These are phyloP conservation scores for Drosophila putrida DNA, from an alignment of 2,888 invertebrate genomes.

Conservation along the genomic window DNA sequence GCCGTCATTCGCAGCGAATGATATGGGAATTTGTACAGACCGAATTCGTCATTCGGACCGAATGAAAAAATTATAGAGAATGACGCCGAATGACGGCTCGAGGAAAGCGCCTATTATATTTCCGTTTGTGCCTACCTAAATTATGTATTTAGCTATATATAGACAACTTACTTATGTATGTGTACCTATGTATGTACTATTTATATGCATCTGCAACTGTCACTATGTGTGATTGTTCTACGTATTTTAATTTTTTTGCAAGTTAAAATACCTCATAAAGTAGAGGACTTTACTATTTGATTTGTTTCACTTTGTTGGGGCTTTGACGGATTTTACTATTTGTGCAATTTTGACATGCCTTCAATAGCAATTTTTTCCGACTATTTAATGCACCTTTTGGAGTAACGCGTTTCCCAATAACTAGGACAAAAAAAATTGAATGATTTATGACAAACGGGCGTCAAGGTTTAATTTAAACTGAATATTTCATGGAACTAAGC, in stretches of 20 bases:
- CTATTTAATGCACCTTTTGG: conserved; percentile 9
- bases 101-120: no score
- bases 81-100: no score
- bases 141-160: conserved; percentile 43
- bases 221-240: conserved; percentile 29
- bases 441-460: conserved; percentile 39
- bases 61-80: no score
- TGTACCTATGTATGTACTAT: neutral
- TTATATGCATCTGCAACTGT: conserved; percentile 2
- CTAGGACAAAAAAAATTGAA: conserved; percentile 14
- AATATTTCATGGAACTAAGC: conserved; percentile 37
- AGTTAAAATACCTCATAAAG: neutral
- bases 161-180: neutral
- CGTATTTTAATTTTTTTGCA: conserved; percentile 5
- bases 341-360: conserved; percentile 13
- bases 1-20: no score
- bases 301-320: conserved; percentile 13
- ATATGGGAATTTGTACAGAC: no score
- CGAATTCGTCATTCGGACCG: no score
- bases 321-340: conserved; percentile 11
- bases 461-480: conserved; percentile 29
- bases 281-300: conserved; percentile 1
- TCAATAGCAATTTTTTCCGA: conserved; percentile 10
- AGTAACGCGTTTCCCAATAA: conserved; percentile 23
- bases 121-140: conserved; percentile 26